Percentiles rank a stretch among this genome's conserved stretches.
phyloP scores from a whole-genome alignment of 2,797 vertebrate species.

The Erithacus rubecula region DNA sequence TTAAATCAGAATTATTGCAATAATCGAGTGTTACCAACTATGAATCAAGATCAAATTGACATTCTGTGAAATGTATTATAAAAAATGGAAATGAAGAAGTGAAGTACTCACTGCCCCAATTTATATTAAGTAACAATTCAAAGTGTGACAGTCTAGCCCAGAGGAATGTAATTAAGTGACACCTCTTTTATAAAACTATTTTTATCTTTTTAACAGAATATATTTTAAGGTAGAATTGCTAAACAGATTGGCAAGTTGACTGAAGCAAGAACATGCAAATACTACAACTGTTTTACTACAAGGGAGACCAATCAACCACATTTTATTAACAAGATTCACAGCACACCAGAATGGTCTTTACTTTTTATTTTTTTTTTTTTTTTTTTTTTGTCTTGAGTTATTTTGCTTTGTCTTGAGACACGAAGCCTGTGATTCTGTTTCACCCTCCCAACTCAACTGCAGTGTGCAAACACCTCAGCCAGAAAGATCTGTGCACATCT shows the following conservation, averaged over 20 bases:
- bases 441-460: background rate
- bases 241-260: background rate
- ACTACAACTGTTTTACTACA: background rate
- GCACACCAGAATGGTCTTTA: background rate
- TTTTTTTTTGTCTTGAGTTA: background rate
- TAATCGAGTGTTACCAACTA: background rate
- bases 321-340: background rate
- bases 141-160: background rate
- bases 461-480: background rate
- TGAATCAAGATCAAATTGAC: background rate
- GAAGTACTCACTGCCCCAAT: background rate
- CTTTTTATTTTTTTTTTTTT: background rate
- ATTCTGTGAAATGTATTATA: background rate
- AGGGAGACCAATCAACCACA: background rate
- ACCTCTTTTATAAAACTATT: background rate
- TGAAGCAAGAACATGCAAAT: background rate
- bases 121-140: background rate
- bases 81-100: background rate
- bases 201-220: background rate
- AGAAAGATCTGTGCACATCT: background rate
- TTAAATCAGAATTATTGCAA: background rate
- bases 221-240: conserved; percentile 7
- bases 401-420: background rate
- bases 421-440: background rate
- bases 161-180: background rate